phyloP scores from a whole-genome alignment of 2,797 vertebrate species.

The Nothura maculosa region DNA sequence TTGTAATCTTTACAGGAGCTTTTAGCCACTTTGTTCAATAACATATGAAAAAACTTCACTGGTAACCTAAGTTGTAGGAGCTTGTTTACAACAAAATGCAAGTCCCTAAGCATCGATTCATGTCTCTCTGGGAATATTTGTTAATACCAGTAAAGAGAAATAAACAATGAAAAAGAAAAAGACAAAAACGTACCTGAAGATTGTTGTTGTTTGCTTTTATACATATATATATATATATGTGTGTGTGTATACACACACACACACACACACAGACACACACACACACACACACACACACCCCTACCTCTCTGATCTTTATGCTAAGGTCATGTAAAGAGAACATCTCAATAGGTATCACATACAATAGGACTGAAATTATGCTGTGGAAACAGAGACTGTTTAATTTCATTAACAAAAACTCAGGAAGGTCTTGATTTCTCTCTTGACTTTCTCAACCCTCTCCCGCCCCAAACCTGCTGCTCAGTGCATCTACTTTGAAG shows the following conservation, averaged over 20 bases:
- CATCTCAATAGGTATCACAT: not conserved
- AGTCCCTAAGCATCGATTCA: conserved; percentile 6
- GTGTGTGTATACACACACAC: too few relatives aligned
- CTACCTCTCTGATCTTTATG: not conserved
- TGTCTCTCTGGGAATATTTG: conserved; percentile 46
- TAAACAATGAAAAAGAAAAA: not conserved
- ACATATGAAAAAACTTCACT: conserved; percentile 25
- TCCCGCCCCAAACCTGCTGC: not conserved
- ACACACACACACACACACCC: not conserved
- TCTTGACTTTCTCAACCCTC: not conserved
- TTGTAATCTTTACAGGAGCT: conserved; percentile 9
- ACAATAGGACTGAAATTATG: not conserved
- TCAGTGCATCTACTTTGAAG: not conserved
- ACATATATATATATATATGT: not conserved
- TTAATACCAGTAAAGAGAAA: conserved; percentile 1
- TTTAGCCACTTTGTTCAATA: not conserved
- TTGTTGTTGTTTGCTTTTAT: not conserved
- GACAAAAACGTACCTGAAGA: not conserved
- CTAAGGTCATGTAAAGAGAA: not conserved
- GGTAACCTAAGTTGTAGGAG: conserved; percentile 20
- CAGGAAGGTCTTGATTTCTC: not conserved
- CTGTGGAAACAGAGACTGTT: not conserved
- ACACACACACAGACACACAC: too few relatives aligned
- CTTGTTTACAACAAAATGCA: conserved; percentile 38
- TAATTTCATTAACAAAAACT: conserved; percentile 1